Conservation (phyloP, 2,797 vertebrate genomes). For the Gobionotothen gibberifrons region DNA sequence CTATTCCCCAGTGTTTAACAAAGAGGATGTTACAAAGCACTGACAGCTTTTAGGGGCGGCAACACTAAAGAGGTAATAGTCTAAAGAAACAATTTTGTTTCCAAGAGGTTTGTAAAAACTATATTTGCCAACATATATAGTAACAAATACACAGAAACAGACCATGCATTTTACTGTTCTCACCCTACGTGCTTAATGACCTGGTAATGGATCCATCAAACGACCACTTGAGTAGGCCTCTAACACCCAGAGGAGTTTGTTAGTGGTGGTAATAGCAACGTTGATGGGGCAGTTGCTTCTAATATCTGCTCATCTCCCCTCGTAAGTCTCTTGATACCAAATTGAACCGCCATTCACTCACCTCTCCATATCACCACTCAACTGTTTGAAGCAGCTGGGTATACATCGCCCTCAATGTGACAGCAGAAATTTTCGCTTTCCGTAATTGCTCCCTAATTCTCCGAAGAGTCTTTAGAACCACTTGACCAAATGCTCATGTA, state of each 20-base stretch:
- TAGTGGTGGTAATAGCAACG: slow-evolving; percentile 72
- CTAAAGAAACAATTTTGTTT: slow-evolving; percentile 17
- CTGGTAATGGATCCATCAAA: slow-evolving; percentile 77
- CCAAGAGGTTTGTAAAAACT: slow-evolving; percentile 9
- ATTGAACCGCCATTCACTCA: slow-evolving; percentile 48
- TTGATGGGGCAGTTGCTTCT: slow-evolving; percentile 60
- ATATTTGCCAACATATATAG: neutral
- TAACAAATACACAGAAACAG: neutral
- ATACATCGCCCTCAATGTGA: slow-evolving; percentile 35
- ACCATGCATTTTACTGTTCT: slow-evolving; percentile 59
- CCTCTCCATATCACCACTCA: slow-evolving; percentile 46
- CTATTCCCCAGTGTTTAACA: slow-evolving; percentile 29
- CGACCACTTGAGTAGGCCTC: slow-evolving; percentile 65
- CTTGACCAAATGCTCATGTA: slow-evolving; percentile 62
- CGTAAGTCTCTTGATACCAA: slow-evolving; percentile 61
- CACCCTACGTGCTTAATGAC: slow-evolving; percentile 73
- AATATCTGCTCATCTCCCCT: slow-evolving; percentile 52
- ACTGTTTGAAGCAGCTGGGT: slow-evolving; percentile 31
- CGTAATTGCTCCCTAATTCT: slow-evolving; percentile 32
- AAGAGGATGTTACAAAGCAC: slow-evolving; percentile 20
- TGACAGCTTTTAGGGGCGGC: slow-evolving; percentile 27
- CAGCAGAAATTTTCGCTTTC: slow-evolving; percentile 38
- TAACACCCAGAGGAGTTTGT: slow-evolving; percentile 76
- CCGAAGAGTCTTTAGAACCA: slow-evolving; percentile 32
- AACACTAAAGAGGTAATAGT: slow-evolving; percentile 12